Conservation (phyloP, 2,797 vertebrate species). For the Pristis pectinata region DNA sequence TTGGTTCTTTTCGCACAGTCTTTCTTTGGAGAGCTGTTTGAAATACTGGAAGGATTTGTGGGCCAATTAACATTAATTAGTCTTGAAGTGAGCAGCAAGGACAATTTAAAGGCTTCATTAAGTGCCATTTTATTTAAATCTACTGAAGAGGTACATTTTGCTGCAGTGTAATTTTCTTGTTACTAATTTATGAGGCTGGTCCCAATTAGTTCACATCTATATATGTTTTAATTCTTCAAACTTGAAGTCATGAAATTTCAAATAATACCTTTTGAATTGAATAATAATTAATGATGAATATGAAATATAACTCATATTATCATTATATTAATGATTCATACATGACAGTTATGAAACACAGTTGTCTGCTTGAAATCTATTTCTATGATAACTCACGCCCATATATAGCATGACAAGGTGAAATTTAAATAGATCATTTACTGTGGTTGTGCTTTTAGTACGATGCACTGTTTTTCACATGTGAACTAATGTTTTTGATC, state of each 20-base stretch:
- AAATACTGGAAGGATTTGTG: not conserved
- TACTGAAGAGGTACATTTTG: not conserved
- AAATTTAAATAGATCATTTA: not conserved
- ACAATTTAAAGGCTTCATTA: not conserved
- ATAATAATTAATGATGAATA: not conserved
- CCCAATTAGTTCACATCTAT: not conserved
- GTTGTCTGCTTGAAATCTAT: not conserved
- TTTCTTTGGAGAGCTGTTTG: not conserved
- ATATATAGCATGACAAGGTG: not conserved
- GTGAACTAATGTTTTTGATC: not conserved
- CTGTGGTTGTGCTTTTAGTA: not conserved
- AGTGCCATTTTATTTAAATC: not conserved
- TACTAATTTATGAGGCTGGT: not conserved
- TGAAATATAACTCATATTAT: not conserved
- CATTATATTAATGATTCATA: not conserved
- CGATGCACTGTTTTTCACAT: not conserved
- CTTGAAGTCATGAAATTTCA: not conserved
- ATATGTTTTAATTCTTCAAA: not conserved
- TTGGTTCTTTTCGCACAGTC: not conserved
- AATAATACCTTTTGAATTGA: not conserved
- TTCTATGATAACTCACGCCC: not conserved
- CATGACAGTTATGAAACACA: not conserved
- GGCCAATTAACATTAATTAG: conserved; percentile 6
- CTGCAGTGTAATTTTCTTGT: not conserved
- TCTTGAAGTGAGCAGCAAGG: not conserved